Conservation (phyloP, 64 coral and sea anemone genomes). For the Porites lutea region DNA sequence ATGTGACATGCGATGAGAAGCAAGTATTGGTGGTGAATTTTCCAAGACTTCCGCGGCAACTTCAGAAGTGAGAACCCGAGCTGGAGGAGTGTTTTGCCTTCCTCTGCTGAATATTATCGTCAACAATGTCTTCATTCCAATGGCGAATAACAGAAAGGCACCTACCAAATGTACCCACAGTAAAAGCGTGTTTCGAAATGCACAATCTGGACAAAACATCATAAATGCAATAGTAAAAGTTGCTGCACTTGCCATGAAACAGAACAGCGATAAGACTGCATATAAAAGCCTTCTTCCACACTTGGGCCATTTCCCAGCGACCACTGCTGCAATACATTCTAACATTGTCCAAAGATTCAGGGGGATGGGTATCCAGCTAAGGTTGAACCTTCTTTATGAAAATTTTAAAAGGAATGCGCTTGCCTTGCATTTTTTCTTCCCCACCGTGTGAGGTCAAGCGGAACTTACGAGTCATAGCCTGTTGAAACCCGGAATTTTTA, state of each 20-base stretch:
- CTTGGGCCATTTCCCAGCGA: neutral
- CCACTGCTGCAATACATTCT: no score
- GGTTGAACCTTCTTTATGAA: no score
- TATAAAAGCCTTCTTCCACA: neutral
- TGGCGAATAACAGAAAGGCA: neutral
- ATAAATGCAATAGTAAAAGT: neutral
- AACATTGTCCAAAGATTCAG: no score
- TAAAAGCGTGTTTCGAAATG: no score
- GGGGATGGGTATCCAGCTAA: no score
- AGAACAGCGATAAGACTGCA: neutral
- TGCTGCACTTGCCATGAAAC: neutral
- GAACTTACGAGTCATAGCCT: no score
- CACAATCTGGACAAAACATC: neutral
- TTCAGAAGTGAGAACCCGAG: neutral
- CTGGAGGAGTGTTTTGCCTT: neutral
- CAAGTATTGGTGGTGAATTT: neutral
- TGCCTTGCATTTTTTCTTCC: no score
- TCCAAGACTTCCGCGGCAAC: neutral
- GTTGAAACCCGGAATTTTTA: no score
- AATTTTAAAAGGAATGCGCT: no score
- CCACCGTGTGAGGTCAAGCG: no score
- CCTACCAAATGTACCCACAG: no score
- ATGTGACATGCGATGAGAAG: neutral
- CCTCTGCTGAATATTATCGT: neutral
- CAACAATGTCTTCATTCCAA: neutral